Conservation (phyloP, 2,113 vertebrate genomes). For the Apistogramma diplotaenia region DNA sequence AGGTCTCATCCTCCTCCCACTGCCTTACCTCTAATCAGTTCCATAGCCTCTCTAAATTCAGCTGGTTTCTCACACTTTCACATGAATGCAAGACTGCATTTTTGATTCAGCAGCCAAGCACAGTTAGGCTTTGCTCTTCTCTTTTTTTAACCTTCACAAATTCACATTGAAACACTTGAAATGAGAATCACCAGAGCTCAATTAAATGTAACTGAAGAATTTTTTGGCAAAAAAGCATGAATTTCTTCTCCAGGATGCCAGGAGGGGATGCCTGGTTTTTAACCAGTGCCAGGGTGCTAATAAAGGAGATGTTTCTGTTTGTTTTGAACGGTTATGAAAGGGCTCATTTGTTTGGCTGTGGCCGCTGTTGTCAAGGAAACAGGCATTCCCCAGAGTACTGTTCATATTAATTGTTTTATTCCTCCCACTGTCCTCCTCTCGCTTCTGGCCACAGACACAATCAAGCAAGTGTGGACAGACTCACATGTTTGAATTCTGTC, state of each 20-base stretch:
- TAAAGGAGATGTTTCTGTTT: constrained; percentile 51
- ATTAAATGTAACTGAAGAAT: neutral
- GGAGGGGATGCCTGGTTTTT: neutral
- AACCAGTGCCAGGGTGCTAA: constrained; percentile 9
- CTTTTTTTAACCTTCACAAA: neutral
- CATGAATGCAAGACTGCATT: neutral
- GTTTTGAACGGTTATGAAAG: constrained; percentile 72
- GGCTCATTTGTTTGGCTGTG: constrained; percentile 65
- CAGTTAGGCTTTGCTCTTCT: neutral
- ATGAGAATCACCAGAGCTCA: neutral
- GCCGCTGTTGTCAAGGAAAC: constrained; percentile 66
- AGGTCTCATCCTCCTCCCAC: neutral
- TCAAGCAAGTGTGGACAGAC: constrained; percentile 58
- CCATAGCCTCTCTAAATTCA: neutral
- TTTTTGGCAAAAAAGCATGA: neutral
- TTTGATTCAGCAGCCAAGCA: neutral
- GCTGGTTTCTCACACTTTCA: neutral
- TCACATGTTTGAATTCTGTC: constrained; percentile 22
- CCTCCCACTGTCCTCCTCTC: constrained; percentile 64
- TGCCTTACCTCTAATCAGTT: neutral
- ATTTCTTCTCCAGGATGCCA: neutral
- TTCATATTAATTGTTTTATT: constrained; percentile 73
- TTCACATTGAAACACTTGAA: neutral
- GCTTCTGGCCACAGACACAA: constrained; percentile 57
- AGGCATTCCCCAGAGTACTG: constrained; percentile 68